Evolutionary conservation across 2,797 vertebrate genomes (phyloP).

Genomic region (Hemibagrus guttatus): DNA sequence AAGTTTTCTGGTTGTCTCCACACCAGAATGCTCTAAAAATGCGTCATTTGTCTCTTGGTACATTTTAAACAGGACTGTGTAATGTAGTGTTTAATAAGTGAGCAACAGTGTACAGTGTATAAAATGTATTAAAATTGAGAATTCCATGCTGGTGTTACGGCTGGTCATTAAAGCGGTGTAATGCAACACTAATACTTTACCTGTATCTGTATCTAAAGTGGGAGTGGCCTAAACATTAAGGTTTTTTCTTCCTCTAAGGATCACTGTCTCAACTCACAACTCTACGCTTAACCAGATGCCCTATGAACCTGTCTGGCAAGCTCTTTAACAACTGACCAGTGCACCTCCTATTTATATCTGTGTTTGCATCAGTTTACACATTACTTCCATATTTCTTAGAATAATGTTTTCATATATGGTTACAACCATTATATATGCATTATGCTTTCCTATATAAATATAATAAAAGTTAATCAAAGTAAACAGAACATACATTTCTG

Average conservation of each 20-base stretch:
- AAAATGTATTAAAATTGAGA: constrained; percentile 79
- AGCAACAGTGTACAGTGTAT: constrained; percentile 82
- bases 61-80: constrained; percentile 77
- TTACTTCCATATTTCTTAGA: no score
- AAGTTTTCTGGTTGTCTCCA: constrained; percentile 62
- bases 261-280: background rate
- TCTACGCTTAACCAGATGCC: background rate
- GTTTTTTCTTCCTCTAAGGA: background rate
- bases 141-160: constrained; percentile 62
- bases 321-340: background rate
- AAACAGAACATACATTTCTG: background rate
- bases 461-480: background rate
- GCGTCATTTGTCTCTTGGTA: constrained; percentile 74
- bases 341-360: no score
- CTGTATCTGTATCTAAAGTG: background rate
- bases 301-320: background rate
- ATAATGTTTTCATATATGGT: no score
- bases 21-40: constrained; percentile 65
- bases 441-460: background rate
- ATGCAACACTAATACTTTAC: background rate
- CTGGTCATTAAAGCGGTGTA: constrained; percentile 28
- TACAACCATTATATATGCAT: no score
- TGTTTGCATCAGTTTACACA: no score
- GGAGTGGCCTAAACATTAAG: background rate
- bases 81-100: constrained; percentile 82